Conservation (phyloP, 2,888 invertebrate genomes). For the Scelioninae gen. 2 region DNA sequence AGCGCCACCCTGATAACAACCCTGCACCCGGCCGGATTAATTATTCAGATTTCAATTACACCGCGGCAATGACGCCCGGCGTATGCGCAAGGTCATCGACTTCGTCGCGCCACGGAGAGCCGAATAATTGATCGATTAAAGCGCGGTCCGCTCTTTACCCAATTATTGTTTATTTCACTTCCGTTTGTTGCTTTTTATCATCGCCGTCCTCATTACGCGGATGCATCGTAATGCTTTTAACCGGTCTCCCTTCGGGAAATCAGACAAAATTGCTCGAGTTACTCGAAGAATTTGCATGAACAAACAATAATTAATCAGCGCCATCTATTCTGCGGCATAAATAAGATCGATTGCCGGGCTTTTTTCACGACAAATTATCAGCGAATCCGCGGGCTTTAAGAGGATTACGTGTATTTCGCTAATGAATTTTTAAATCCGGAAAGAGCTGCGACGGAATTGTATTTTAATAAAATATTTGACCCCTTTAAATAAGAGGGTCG, state of each 20-base stretch:
- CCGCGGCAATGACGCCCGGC: conserved; percentile 3
- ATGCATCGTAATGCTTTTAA: conserved; percentile 37
- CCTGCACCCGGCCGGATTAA: conserved; percentile 30
- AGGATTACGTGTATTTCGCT: conserved; percentile 1
- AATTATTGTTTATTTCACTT: conserved; percentile 38
- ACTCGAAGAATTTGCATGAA: conserved; percentile 31
- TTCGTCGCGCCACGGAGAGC: conserved; percentile 21
- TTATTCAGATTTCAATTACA: conserved; percentile 56
- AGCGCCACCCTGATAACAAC: conserved; percentile 29
- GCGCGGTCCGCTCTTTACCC: conserved; percentile 11
- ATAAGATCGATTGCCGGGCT: conserved; percentile 23
- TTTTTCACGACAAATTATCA: conserved; percentile 9
- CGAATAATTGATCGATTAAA: conserved; percentile 45
- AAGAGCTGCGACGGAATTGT: no score
- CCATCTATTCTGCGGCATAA: conserved; percentile 24
- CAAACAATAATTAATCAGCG: conserved; percentile 39
- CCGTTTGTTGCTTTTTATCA: conserved; percentile 13
- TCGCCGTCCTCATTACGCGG: conserved; percentile 14
- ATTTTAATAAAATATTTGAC: no score
- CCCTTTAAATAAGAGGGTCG: no score
- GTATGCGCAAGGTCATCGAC: conserved; percentile 33
- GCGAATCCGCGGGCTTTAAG: not conserved
- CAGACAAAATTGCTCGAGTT: conserved; percentile 20
- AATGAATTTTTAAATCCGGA: no score
- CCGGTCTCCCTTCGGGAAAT: conserved; percentile 38